Base-by-base conservation (phyloP, 2,888 invertebrate species). In the Netelia fuscicornis region DNA sequence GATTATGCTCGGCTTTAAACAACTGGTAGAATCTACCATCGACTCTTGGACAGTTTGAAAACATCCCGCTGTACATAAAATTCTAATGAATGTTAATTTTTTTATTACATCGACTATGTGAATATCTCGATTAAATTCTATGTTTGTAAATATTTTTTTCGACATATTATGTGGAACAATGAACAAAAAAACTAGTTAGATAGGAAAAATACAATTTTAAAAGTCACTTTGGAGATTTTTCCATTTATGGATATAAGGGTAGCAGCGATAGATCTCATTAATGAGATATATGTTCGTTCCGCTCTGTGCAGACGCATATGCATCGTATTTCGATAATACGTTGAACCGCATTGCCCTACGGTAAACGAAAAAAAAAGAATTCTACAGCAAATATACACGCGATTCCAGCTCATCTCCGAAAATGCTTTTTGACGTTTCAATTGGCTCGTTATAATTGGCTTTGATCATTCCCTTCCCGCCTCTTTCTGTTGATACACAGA, bases 381-480 rank as follows among this genome's bases (percentile, higher is more conserved):
- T 48, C 13, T n/a, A 62, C n/a, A 13, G 48, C 23, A 58, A 75
- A 52, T 48, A 64, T 25, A 64, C 64, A n/a, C 60, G 42, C 62
- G 58, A 52, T 72, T 74, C 11, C 52, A 42, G 30, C 13, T 44
- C 37, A 13, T 20, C 20, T 37, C 37, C 37, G 65, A 67, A 67
- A 76, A 67, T 52, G 56, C 56, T 67, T 76, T 58, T 48, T 67
- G 67, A 77, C 58, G 44, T 68, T 77, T 77, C 75, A 64, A 52
- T 58, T 37, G 37, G 23, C 58, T 60, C 58, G 58, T 77, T 37
- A 68, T 60, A 77, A 77, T 48, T 77, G 56, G 77, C 67, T 77
- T 77, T 42, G n/a, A 64, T 37, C 37, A 65, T 65, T 76, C 30
- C 25, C 23, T 6, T 48, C 56, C 42, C 23, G 9, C 20, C 42